Base-by-base conservation (phyloP, 2,888 invertebrate genomes). In the Hoplodrina blanda region DNA sequence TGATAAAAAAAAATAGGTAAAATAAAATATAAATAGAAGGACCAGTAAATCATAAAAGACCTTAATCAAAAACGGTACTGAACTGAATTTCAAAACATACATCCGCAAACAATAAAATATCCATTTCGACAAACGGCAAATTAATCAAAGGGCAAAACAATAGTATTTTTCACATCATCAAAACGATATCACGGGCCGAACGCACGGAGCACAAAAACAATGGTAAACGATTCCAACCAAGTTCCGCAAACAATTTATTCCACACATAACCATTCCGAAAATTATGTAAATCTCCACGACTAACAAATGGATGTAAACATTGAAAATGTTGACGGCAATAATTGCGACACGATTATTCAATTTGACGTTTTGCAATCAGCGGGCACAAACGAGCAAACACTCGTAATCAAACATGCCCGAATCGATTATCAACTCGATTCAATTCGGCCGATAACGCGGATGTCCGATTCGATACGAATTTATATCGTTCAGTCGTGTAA, bases 321-420 rank as follows among this genome's bases (percentile, higher is more conserved):
- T 80, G 85, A 82, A 87, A 89, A 89, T 91, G 90, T 90, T 91
- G 89, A 89, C 89, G 85, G 85, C 90, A 89, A 91, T 93, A 91
- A 94, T 94, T 94, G 92, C 90, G 86, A 89, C 89, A 89, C 90
- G 93, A 94, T 95, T 93, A 95, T 94, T 94, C 93, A 93, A 95
- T 95, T 94, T 94, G 92, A 91, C 93, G 91, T 92, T 90, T 93
- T 89, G 93, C 95, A 95, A 95, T 95, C 95, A 95, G 92, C 91
- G 95, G 91, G 90, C 91, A 91, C 93, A 92, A 93, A 91, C 93
- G 92, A 89, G 92, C 93, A 95, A 95, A 95, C 94, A 95, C 80
- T 86, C 88, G 90, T 82, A 87, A 88, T 92, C 93, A 94, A 95
- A 95, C 94, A 93, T 87, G 85, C 85, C 90, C 84, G 88, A 91